Conservation (phyloP, 2,797 vertebrate genomes). For the Nasua narica region DNA sequence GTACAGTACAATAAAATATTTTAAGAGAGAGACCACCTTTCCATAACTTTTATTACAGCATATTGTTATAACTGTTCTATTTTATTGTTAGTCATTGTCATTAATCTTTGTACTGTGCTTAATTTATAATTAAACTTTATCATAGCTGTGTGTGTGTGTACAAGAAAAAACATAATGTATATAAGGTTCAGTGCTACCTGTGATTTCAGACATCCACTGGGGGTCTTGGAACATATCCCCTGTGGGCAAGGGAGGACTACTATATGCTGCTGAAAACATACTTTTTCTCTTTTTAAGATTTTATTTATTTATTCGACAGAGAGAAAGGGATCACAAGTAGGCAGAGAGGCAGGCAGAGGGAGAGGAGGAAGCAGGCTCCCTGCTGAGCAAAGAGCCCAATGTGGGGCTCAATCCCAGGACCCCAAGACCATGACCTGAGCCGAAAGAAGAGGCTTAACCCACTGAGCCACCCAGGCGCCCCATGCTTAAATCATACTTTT, state of each 20-base stretch:
- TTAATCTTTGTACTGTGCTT: not conserved
- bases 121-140: not conserved
- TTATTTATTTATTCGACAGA: no score
- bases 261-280: not conserved
- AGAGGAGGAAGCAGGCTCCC: no score
- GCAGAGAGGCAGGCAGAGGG: no score
- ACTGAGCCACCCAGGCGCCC: no score
- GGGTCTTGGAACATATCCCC: not conserved
- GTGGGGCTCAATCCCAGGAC: no score
- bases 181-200: not conserved
- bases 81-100: not conserved
- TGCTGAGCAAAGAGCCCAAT: no score
- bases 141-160: not conserved
- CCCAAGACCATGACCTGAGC: no score
- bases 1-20: not conserved
- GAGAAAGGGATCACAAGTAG: no score
- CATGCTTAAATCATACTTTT: constrained; percentile 14
- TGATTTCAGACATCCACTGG: not conserved
- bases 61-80: not conserved
- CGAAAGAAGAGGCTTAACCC: no score
- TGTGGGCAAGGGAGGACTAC: not conserved
- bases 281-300: not conserved
- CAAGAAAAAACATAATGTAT: not conserved
- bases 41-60: not conserved
- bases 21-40: not conserved